A percentile compares a stretch with the other conserved stretches of the same genome.
phyloP scores from a whole-genome alignment of 2,797 vertebrate genomes.

The Leptatherina wallacei region DNA sequence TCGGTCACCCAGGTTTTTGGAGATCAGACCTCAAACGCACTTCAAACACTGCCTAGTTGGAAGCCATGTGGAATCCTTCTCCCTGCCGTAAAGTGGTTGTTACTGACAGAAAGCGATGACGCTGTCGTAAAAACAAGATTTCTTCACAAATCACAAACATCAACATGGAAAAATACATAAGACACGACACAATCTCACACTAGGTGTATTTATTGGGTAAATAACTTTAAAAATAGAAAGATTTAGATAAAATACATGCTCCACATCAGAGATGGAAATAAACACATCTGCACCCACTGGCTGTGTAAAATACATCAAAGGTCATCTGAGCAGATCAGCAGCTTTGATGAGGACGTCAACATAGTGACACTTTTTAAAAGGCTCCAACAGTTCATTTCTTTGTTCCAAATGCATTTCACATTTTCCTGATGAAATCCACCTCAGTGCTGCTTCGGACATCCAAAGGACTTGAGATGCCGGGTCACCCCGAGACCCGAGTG shows the following conservation, averaged over 20 bases:
- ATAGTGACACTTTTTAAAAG: slow-evolving; percentile 53
- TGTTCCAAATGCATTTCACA: slow-evolving; percentile 24
- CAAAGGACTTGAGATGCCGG: slow-evolving; percentile 4
- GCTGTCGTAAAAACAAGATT: slow-evolving; percentile 63
- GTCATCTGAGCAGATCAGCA: slow-evolving; percentile 53
- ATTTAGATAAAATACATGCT: slow-evolving; percentile 76
- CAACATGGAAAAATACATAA: not conserved
- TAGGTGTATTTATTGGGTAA: slow-evolving; percentile 72
- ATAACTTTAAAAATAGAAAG: slow-evolving; percentile 79
- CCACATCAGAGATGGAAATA: slow-evolving; percentile 60
- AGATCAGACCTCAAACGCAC: not conserved
- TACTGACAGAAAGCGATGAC: slow-evolving; percentile 30
- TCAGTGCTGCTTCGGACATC: not conserved
- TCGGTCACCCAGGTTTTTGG: accelerated
- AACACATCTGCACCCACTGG: slow-evolving; percentile 48
- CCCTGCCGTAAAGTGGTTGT: slow-evolving; percentile 55
- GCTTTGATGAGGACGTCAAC: slow-evolving; percentile 47
- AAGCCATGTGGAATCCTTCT: slow-evolving; percentile 73
- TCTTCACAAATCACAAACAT: not conserved
- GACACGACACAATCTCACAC: not conserved
- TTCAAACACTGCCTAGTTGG: not conserved
- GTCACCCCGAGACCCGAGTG: not conserved
- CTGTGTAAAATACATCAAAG: slow-evolving; percentile 59
- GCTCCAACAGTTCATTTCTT: slow-evolving; percentile 34
- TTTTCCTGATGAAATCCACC: slow-evolving; percentile 7